phyloP scores from a whole-genome alignment of 2,113 vertebrate species.

The Pelusios castaneus region DNA sequence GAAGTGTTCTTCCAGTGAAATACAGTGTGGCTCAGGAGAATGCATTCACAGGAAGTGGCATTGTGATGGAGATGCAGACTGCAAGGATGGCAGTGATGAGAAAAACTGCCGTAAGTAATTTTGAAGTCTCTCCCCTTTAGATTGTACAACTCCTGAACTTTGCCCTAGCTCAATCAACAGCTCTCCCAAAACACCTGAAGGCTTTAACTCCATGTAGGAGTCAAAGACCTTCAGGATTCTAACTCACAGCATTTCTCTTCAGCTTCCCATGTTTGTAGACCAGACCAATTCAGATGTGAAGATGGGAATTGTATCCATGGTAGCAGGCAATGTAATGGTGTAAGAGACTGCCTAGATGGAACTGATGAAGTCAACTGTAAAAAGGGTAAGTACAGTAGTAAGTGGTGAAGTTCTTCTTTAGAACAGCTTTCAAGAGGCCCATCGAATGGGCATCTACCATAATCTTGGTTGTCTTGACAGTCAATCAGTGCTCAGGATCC shows the following conservation, averaged over 20 bases:
- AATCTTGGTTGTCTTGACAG: conserved; percentile 69
- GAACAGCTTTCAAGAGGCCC: not conserved
- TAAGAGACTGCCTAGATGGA: conserved; percentile 92
- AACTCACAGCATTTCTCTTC: not conserved
- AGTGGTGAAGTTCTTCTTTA: not conserved
- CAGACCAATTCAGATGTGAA: conserved; percentile 95
- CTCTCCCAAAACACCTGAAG: not conserved
- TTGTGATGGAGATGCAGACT: conserved; percentile 96
- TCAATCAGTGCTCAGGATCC: conserved; percentile 90
- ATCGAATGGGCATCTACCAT: not conserved
- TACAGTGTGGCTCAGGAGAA: conserved; percentile 91
- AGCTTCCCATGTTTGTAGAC: conserved; percentile 91
- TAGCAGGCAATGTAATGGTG: conserved; percentile 90
- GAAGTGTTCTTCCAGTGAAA: conserved; percentile 87
- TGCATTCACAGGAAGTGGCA: conserved; percentile 97
- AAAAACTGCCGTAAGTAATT: conserved; percentile 92
- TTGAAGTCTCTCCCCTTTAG: no score
- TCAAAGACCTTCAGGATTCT: not conserved
- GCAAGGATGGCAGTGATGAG: conserved; percentile 96
- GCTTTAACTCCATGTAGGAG: not conserved
- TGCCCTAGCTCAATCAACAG: not conserved
- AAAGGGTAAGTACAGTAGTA: conserved; percentile 78
- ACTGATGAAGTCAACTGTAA: conserved; percentile 92
- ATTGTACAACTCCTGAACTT: rapidly evolving
- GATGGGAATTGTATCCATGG: conserved; percentile 92